Evolutionary conservation across 2,888 invertebrate genomes (phyloP), one percentile per base, ranked within the genome.

Genomic region (Oligia fasciuncula): DNA sequence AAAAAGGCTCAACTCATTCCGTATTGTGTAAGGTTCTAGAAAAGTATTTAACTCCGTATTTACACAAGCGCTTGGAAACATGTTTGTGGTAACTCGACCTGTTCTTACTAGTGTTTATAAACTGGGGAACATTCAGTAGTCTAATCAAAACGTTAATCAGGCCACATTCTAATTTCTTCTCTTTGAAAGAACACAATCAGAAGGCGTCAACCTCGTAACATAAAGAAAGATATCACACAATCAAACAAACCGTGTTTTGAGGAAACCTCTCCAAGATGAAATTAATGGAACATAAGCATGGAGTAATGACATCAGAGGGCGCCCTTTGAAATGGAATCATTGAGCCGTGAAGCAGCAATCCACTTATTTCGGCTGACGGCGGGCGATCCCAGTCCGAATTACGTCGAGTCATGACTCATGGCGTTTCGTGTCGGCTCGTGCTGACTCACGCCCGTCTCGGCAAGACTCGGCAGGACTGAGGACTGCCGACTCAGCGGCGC

Each of bases 281-380:
- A 77, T 80, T 84, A 87, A 86, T 81, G 77, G 86, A 89, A 90
- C 88, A 88, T 91, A 90, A 92, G 86, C 90, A 87, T 87, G 87
- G 87, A 91, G 91, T 93, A 93, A 94, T 92, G 91, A 92, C 92
- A 93, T 93, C 91, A 93, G 87, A 91, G 91, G 91, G 90, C 89
- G 90, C 91, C 92, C 91, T 94, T 94, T 92, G 92, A 93, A 95
- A 94, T 92, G 91, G 91, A 94, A 93, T 93, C 94, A 93, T 94
- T 94, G 91, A 93, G 90, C 90, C 94, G 94, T 95, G 94, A 94
- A 95, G 93, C 91, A 92, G 94, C 95, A 95, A 96, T 96, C 94
- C 93, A 96, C 94, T 96, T 96, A 96, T 96, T 96, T 94, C 93
- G 92, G 94, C 94, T 94, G 94, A 94, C 93, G 94, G 92, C 94